Conservation (phyloP, 2,888 invertebrate genomes). For the Punctoribates punctum region DNA sequence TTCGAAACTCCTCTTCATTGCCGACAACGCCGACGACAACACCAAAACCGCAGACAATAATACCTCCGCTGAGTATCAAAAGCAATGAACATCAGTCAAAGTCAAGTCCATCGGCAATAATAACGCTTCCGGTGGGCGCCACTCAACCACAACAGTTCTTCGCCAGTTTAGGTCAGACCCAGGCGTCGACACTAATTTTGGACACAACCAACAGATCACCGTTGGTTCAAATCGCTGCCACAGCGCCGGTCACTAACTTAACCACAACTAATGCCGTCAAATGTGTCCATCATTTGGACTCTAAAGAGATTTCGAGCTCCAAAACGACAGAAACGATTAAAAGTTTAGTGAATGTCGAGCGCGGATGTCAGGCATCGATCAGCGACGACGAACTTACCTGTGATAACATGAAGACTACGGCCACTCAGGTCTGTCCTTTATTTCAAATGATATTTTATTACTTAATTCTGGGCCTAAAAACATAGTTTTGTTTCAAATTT, state of each 20-base stretch:
- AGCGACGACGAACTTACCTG: conserved; percentile 27
- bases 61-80: conserved; percentile 19
- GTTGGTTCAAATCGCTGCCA: conserved; percentile 32
- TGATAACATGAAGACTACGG: conserved; percentile 34
- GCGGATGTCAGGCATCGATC: conserved; percentile 32
- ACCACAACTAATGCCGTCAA: not conserved
- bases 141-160: conserved; percentile 30
- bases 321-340: not conserved
- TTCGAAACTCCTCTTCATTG: conserved; percentile 17
- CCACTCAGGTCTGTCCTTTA: conserved; percentile 18
- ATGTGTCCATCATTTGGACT: not conserved
- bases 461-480: not conserved
- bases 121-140: conserved; percentile 7
- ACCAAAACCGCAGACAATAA: conserved; percentile 24
- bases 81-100: conserved; percentile 13
- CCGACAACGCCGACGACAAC: conserved; percentile 30
- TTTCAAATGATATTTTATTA: not conserved
- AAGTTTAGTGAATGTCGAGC: not conserved
- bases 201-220: conserved; percentile 21
- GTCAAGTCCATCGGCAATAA: conserved; percentile 21
- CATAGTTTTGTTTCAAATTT: not conserved
- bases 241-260: not conserved
- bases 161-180: conserved; percentile 22
- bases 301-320: not conserved
- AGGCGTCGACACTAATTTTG: conserved; percentile 19